Base-by-base conservation (phyloP, 1,140 invertebrate species). In the Drosophila kurseongensis region DNA sequence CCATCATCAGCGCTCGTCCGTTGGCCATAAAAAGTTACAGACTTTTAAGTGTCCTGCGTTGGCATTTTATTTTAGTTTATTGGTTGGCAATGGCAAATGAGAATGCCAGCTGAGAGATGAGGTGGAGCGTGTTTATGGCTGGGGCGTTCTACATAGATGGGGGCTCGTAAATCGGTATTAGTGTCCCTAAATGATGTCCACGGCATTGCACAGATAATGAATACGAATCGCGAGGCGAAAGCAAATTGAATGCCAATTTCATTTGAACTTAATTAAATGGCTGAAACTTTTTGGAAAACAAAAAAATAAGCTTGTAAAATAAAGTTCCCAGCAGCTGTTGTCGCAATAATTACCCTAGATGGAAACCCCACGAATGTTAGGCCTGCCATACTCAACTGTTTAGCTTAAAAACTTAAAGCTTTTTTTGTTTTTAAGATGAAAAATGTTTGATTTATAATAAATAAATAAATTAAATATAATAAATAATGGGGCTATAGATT, bases 61-160 rank as follows among this genome's bases (percentile, higher is more conserved):
- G 55, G 72, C 66, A 62, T 85, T 80, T 77, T 80, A 84, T 80
- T 80, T 75, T 75, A 75, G 60, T 83, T 83, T 83, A 79, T 79
- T 79, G 75, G 80, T 56, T 50, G 62, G 51, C 50, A 62, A 84
- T 59, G 74, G 51, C 51, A 59, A 62, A 77, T 59, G 75, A 68
- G 56, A 44, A n/a, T 12, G 42, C 54, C 51, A 42, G 27, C 61
- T 65, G 59, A 54, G 42, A 56, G 59, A 18, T 13, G 72, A 75
- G 35, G 59, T 27, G 48, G 42, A 35, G 29, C 69, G 54, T 45
- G 48, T 77, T 80, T 76, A 88, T 88, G 45, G 55, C 35, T 27
- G 6, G 57, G 83, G 69, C 82, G 63, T 74, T 62, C 56, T 57
- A 9, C 66, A 77, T 57, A 58, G 66, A 62, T 44, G 58, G 47